Evolutionary conservation across 2,888 invertebrate genomes (phyloP).

Genomic region (Tetragonisca angustula): DNA sequence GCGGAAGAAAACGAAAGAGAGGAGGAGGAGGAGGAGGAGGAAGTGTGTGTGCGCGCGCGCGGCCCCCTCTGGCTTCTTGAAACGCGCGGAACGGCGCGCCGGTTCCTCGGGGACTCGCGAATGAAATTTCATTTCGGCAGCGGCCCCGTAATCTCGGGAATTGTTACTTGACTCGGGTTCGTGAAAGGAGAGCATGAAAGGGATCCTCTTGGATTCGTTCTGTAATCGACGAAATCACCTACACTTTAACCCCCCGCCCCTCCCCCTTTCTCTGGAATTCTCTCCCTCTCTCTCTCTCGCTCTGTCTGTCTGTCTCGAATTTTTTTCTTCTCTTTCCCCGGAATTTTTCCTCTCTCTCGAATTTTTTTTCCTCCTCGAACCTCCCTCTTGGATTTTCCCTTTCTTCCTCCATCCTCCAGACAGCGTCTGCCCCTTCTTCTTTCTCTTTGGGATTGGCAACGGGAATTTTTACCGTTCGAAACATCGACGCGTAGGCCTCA

Average conservation of each 20-base stretch:
- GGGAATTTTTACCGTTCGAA: conserved; percentile 18
- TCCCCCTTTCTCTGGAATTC: background rate
- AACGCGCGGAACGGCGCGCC: conserved; percentile 33
- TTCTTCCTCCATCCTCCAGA: too few relatives aligned
- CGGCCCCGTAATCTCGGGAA: conserved; percentile 74
- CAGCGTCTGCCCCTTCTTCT: too few relatives aligned
- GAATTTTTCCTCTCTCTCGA: too few relatives aligned
- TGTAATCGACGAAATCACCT: conserved; percentile 70
- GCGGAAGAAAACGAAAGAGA: conserved; percentile 38
- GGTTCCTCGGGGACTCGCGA: conserved; percentile 73
- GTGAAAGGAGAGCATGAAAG: conserved; percentile 70
- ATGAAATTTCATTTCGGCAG: conserved; percentile 77
- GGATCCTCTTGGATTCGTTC: conserved; percentile 69
- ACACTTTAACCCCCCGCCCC: conserved; percentile 14
- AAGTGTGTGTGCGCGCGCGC: too few relatives aligned
- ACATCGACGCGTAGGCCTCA: conserved; percentile 47
- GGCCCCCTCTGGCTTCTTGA: conserved; percentile 34
- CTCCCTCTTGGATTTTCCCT: too few relatives aligned
- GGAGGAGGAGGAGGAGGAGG: conserved; percentile 21
- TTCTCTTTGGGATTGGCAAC: background rate
- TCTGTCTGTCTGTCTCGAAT: background rate
- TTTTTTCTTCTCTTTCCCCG: too few relatives aligned
- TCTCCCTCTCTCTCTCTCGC: background rate
- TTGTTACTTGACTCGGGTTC: conserved; percentile 78
- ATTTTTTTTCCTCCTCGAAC: too few relatives aligned